Evolutionary conservation across 2,888 invertebrate species (phyloP).

Genomic region (Papilio demoleus): DNA sequence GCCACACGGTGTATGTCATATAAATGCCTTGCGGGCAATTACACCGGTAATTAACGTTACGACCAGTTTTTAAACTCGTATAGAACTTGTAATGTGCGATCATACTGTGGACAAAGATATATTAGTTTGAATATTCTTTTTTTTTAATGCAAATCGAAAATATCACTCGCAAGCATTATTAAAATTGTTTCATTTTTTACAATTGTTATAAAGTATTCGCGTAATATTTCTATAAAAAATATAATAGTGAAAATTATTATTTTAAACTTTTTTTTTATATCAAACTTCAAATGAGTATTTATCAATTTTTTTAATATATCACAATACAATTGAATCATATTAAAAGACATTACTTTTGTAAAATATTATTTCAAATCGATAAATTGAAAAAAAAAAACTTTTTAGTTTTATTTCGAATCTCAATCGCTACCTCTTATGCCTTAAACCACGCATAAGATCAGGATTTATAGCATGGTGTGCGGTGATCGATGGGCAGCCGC

Average conservation of each 20-base stretch:
- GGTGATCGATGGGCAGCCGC: conserved; percentile 77
- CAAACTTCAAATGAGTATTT: too few species aligned
- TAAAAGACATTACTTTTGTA: background rate
- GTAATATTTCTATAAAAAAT: background rate
- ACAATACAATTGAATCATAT: background rate
- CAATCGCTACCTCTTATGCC: conserved; percentile 24
- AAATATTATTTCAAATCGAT: background rate
- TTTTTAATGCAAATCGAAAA: background rate
- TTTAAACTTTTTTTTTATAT: too few species aligned
- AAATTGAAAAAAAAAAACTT: background rate
- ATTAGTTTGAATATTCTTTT: background rate
- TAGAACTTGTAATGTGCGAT: conserved; percentile 24
- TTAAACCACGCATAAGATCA: conserved; percentile 43
- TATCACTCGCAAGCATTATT: background rate
- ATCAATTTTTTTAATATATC: too few species aligned
- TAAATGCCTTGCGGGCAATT: conserved; percentile 32
- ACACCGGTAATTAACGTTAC: conserved; percentile 35
- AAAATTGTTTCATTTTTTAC: background rate
- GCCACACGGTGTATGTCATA: conserved; percentile 33
- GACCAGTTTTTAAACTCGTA: conserved; percentile 37
- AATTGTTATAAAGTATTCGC: background rate
- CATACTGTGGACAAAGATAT: conserved; percentile 30
- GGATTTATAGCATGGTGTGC: conserved; percentile 76
- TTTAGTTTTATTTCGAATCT: background rate
- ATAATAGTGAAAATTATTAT: too few species aligned